Percentiles rank a stretch among this genome's conserved stretches.
Evolutionary conservation across 2,888 invertebrate genomes (phyloP).

Genomic region (Noctua fimbriata): DNA sequence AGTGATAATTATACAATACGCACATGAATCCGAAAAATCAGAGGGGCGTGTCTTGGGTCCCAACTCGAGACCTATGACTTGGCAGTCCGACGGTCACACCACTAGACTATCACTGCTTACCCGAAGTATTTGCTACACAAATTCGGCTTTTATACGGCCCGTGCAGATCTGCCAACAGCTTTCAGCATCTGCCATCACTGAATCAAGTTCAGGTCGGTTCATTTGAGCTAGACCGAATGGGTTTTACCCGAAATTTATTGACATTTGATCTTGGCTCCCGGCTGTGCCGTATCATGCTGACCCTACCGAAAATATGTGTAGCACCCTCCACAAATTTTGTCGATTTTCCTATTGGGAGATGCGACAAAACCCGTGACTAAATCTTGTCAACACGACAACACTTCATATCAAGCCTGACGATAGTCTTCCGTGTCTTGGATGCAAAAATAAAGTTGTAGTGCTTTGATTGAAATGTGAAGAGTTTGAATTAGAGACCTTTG

Average conservation of each 20-base stretch:
- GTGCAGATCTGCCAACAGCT: neutral
- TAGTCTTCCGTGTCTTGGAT: neutral
- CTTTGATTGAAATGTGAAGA: constrained; percentile 5
- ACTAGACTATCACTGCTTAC: neutral
- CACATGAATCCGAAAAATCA: too few relatives aligned
- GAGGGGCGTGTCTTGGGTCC: too few relatives aligned
- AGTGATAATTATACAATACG: too few relatives aligned
- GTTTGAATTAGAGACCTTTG: neutral
- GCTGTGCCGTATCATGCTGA: neutral
- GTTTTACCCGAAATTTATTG: neutral
- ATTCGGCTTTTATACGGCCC: neutral
- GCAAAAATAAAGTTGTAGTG: constrained; percentile 14
- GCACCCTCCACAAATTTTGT: neutral
- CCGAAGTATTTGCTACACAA: neutral
- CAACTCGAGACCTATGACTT: too few relatives aligned
- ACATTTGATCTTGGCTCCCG: neutral
- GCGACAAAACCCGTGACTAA: neutral
- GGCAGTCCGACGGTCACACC: too few relatives aligned
- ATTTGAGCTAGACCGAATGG: neutral
- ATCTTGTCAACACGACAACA: neutral
- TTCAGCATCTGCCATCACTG: neutral
- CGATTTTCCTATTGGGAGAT: neutral
- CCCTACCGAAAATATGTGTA: neutral
- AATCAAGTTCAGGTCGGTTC: neutral
- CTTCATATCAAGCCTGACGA: constrained; percentile 1